Percentiles rank a stretch among this genome's conserved stretches.
These are phyloP conservation scores for Phaethornis superciliosus DNA, from an alignment of 2,113 vertebrate genomes.

Conservation along the genomic window DNA sequence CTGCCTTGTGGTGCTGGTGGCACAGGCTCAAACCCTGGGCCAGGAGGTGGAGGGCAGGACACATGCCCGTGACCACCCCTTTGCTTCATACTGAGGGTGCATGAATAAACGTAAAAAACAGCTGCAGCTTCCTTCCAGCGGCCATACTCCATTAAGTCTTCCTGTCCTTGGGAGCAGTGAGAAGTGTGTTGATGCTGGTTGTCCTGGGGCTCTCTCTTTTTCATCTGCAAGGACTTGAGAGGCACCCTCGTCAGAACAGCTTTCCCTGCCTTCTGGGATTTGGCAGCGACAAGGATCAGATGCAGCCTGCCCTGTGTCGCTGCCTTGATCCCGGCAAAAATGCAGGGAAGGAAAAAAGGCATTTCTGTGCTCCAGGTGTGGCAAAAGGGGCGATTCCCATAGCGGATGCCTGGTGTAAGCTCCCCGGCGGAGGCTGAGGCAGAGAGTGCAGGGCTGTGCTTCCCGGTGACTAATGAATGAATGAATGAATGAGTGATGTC, in stretches of 20 bases:
- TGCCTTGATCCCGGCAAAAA: background rate
- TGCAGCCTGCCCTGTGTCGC: background rate
- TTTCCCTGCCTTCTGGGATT: background rate
- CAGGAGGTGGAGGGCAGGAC: background rate
- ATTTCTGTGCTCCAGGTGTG: background rate
- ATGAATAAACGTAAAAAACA: background rate
- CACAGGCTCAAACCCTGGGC: fast-evolving
- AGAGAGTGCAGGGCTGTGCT: background rate
- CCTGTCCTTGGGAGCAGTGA: background rate
- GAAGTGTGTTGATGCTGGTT: background rate
- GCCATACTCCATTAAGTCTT: background rate
- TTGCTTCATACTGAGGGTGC: background rate
- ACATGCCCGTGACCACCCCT: fast-evolving
- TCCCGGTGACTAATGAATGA: background rate
- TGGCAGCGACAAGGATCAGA: background rate
- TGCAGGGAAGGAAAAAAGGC: background rate
- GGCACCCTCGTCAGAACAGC: background rate
- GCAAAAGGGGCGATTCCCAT: background rate
- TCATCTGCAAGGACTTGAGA: background rate
- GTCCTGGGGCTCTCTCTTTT: background rate
- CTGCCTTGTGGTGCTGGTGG: background rate
- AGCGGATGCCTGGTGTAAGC: fast-evolving
- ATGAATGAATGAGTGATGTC: conserved; percentile 39
- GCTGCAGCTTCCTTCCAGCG: background rate
- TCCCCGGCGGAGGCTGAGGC: background rate